Evolutionary conservation across 92 coral and sea anemone genomes (phyloP), one percentile per base, ranked within the genome.

Genomic region (Heteractis magnifica): DNA sequence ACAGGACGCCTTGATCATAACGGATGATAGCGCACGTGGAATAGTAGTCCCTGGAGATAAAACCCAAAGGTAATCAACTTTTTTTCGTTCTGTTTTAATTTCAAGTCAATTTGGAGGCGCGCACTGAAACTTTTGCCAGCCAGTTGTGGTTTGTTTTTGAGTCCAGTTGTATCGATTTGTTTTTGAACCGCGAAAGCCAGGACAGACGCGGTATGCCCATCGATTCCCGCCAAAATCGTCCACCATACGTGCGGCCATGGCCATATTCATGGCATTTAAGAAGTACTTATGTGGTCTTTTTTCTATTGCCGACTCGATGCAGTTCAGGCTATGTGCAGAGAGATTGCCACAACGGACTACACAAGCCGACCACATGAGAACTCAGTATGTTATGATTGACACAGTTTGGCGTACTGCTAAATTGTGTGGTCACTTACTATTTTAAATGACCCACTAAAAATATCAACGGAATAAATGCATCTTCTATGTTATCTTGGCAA

Each of bases 221-320:
- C 20, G 71, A 6, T 9, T 64, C 71, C 26, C 44, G 71, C 71
- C 71, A 64, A 19, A 16, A 64, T 4, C 13, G 62, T 75, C 10
- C 56, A 19, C 26, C 20, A 50, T 10, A 6, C 18, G 52, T 26
- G 11, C 65, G 26, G 49, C 53, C 70, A 70, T 26, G 58, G 48
- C 72, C 72, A 49, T 71, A 56, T 82, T 82, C 18, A 73, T 65
- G 41, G 84, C 74, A 82, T 82, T 53, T 82, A 55, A 72, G 76
- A 26, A 21, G 5, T 71, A 71, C 70, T 82, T 82, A 71, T 82
- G 78, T 34, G 77, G 84, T 81, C 65, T 5, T 71, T 80, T 80
- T 48, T n/a, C 52, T 51, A 62, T 80, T 65, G 58, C 75, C 75
- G 74, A 14, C 75, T 52, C 18, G 12, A 26, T 68, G 73, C 73